These are phyloP conservation scores for Disparrhopalites patrizii DNA, from an alignment of 2,888 invertebrate genomes.

Conservation along the genomic window DNA sequence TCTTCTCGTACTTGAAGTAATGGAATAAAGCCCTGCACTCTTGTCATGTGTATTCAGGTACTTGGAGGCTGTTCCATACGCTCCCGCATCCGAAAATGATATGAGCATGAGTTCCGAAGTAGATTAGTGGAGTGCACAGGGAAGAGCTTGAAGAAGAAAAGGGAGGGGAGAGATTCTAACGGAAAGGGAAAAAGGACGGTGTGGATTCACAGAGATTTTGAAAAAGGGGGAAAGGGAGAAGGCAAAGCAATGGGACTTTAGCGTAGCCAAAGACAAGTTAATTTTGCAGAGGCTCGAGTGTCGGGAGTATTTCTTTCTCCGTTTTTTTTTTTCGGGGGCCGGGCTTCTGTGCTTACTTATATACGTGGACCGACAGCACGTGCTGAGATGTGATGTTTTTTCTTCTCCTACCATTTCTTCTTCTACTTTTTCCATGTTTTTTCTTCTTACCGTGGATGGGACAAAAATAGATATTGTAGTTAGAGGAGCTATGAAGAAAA, in stretches of 20 bases:
- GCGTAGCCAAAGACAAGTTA: slow-evolving; percentile 26
- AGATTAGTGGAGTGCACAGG: neutral
- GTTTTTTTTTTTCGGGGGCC: slow-evolving; percentile 22
- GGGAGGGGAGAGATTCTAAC: neutral
- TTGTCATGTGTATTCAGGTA: slow-evolving; percentile 1
- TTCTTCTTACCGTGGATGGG: slow-evolving; percentile 31
- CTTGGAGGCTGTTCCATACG: neutral
- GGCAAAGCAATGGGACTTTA: neutral
- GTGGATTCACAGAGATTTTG: neutral
- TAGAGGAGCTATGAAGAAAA: slow-evolving; percentile 22
- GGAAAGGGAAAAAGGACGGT: neutral
- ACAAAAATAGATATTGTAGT: slow-evolving; percentile 38
- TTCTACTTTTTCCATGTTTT: slow-evolving; percentile 3
- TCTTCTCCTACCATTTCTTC: slow-evolving; percentile 10
- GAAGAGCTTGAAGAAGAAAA: neutral
- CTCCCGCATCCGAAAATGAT: neutral
- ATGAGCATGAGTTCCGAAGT: neutral
- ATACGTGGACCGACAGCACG: slow-evolving; percentile 31
- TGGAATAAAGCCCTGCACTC: no score
- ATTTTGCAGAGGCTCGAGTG: slow-evolving; percentile 31
- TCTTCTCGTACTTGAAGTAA: neutral
- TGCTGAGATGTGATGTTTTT: slow-evolving; percentile 30
- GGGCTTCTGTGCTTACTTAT: no score
- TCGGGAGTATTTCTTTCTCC: slow-evolving; percentile 23
- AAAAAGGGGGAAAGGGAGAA: neutral